Evolutionary conservation across 2,888 invertebrate species (phyloP).

Genomic region (Drosophila parthenogenetica): DNA sequence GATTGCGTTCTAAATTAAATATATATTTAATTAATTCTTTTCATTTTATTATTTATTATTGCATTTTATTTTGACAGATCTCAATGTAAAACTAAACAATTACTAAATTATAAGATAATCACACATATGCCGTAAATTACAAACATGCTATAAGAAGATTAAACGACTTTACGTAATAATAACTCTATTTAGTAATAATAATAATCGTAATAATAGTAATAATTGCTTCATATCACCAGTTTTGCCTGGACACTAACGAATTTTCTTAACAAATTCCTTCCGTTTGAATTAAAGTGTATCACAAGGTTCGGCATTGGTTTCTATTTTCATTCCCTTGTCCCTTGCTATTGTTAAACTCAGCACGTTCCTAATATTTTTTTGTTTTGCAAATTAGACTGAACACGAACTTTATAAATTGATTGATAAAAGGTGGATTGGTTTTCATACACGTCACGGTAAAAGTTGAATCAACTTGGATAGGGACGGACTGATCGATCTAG

Average conservation of each 20-base stretch:
- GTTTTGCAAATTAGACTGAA: conserved; percentile 17
- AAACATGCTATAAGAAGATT: conserved; percentile 40
- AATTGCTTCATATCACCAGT: conserved; percentile 78
- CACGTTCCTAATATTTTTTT: conserved; percentile 34
- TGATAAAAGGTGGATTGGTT: conserved; percentile 29
- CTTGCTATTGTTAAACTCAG: conserved; percentile 20
- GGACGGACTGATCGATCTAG: conserved; percentile 53
- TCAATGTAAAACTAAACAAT: conserved; percentile 31
- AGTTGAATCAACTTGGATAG: conserved; percentile 27
- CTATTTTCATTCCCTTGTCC: not conserved
- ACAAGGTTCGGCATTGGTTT: conserved; percentile 43
- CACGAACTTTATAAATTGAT: conserved; percentile 9
- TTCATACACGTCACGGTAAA: conserved; percentile 5
- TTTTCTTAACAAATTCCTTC: conserved; percentile 11
- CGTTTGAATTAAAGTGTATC: conserved; percentile 49
- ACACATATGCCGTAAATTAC: conserved; percentile 55
- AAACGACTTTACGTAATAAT: conserved; percentile 36
- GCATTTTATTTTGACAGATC: conserved; percentile 63
- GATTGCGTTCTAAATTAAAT: conserved; percentile 8
- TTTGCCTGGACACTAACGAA: conserved; percentile 47
- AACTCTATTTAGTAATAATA: conserved; percentile 21
- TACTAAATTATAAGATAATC: conserved; percentile 60
- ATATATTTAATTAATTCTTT: conserved; percentile 5
- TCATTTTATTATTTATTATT: conserved; percentile 39
- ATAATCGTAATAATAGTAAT: conserved; percentile 62